These are phyloP conservation scores for Cyanoramphus novaezelandiae DNA, from an alignment of 2,113 vertebrate genomes.

Conservation along the genomic window DNA sequence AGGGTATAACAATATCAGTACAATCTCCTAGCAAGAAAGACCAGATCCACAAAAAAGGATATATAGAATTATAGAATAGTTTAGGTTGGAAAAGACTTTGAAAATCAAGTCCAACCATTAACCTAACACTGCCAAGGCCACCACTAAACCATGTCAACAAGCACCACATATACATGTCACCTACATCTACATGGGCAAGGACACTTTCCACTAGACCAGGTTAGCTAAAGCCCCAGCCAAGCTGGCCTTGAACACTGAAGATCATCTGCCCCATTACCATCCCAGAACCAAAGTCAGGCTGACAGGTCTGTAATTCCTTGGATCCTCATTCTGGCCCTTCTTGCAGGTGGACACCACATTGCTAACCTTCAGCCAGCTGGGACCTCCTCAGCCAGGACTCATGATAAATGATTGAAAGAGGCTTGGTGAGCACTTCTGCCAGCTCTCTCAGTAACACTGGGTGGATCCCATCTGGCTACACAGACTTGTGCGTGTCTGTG, in stretches of 20 bases:
- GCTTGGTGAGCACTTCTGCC: background rate
- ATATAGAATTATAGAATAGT: background rate
- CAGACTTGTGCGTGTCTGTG: background rate
- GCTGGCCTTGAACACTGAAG: background rate
- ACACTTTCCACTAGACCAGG: background rate
- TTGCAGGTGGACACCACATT: background rate
- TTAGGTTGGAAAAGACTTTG: background rate
- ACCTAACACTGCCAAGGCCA: background rate
- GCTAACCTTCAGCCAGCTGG: background rate
- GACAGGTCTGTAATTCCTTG: background rate
- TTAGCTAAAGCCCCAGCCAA: background rate
- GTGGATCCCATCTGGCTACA: background rate
- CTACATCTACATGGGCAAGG: background rate
- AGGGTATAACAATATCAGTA: background rate
- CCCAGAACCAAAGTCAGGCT: background rate
- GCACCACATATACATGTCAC: rapidly evolving
- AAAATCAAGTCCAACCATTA: rapidly evolving
- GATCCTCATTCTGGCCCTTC: background rate
- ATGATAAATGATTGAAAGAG: background rate
- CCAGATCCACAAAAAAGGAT: background rate
- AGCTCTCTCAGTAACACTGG: background rate
- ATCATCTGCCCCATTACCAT: background rate
- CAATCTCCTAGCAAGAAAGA: background rate
- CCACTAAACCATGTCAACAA: background rate
- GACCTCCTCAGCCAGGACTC: background rate